Evolutionary conservation across 2,888 invertebrate species (phyloP).

Genomic region (Troilus luridus): DNA sequence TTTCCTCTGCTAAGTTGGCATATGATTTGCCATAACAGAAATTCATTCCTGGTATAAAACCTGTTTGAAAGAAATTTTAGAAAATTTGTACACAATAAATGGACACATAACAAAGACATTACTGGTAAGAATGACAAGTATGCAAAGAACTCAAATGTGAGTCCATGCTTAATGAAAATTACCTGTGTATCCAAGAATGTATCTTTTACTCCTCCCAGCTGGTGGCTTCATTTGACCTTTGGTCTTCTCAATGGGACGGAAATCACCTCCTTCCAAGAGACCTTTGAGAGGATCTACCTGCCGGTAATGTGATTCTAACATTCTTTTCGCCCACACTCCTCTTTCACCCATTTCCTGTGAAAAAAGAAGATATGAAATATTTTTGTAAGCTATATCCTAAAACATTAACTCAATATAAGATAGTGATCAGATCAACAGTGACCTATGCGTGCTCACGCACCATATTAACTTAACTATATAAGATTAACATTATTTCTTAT

Average conservation of each 20-base stretch:
- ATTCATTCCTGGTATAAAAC: constrained; percentile 79
- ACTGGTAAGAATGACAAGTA: not conserved
- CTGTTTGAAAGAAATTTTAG: constrained; percentile 65
- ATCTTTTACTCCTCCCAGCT: constrained; percentile 71
- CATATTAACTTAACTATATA: no score
- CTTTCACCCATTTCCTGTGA: constrained; percentile 70
- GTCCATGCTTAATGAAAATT: constrained; percentile 59
- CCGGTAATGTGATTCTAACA: constrained; percentile 69
- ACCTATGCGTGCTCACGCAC: no score
- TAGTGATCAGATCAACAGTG: no score
- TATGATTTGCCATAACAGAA: constrained; percentile 74
- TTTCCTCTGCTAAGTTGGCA: constrained; percentile 70
- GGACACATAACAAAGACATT: not conserved
- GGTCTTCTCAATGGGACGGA: constrained; percentile 61
- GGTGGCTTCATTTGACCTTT: constrained; percentile 70
- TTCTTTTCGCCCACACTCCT: constrained; percentile 65
- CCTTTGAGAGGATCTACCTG: constrained; percentile 63
- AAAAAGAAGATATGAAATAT: not conserved
- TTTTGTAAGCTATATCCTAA: not conserved
- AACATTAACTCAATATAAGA: not conserved
- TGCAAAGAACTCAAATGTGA: not conserved
- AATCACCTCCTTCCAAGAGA: constrained; percentile 61
- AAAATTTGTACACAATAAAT: not conserved
- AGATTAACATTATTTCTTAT: no score
- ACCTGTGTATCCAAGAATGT: constrained; percentile 81